Conservation (phyloP, 2,113 vertebrate genomes). For the Chloroceryle aenea region DNA sequence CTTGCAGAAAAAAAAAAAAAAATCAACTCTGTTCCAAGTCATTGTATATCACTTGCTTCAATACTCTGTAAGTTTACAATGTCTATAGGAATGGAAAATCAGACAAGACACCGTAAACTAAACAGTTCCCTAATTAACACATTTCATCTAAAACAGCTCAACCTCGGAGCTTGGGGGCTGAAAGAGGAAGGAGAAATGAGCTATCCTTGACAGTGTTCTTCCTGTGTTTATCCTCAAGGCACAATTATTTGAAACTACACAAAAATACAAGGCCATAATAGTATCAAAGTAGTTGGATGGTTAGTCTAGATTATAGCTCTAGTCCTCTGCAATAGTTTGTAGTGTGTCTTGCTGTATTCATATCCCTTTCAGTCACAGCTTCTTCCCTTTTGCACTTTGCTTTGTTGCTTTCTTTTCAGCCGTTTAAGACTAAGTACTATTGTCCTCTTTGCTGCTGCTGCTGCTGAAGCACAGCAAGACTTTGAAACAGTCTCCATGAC, state of each 20-base stretch:
- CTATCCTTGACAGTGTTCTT: background rate
- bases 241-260: background rate
- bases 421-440: background rate
- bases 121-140: slow-evolving; percentile 28
- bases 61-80: background rate
- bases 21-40: background rate
- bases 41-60: background rate
- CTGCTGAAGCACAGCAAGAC: slow-evolving; percentile 4
- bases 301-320: background rate
- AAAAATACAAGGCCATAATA: background rate
- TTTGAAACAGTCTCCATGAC: slow-evolving; percentile 56
- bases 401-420: slow-evolving; percentile 3
- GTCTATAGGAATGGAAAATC: background rate
- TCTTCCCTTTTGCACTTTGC: background rate
- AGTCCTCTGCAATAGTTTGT: background rate
- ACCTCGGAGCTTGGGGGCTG: background rate
- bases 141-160: background rate
- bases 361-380: background rate
- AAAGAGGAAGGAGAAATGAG: background rate
- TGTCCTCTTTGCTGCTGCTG: slow-evolving; percentile 16
- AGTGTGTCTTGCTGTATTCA: background rate
- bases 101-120: background rate
- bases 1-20: background rate
- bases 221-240: background rate
- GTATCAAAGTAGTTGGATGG: background rate